Evolutionary conservation across 2,888 invertebrate species (phyloP), one percentile per base, ranked within the genome.

Genomic region (Perithous albicinctus): DNA sequence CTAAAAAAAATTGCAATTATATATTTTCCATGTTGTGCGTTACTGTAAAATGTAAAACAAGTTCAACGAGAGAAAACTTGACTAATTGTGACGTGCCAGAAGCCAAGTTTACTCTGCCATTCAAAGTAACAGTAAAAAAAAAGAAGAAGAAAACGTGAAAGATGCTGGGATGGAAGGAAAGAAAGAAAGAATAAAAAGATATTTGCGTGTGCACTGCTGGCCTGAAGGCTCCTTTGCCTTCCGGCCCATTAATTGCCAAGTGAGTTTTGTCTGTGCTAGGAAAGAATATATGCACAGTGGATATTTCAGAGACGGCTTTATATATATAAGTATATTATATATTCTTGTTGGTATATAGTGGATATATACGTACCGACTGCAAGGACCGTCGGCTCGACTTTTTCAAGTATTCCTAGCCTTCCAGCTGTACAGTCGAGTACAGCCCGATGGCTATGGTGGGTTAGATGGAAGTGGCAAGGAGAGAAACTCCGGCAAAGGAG

Each of bases 211-310:
- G 38, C 48, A 38, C 54, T 54, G 38, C 15, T 69, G 23, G 69
- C 69, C 69, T 38, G 4, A 54, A 38, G 38, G 66, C 38, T 66
- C 15, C 29, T 41, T 41, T 35, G 43, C 56, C 38, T 61, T 59
- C 70, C 29, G 38, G 20, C 48, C 56, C 70, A 67, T 76, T 75
- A 75, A 76, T 80, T 46, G 69, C 38, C 69, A 38, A 74, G 69
- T 54, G 75, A 80, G 67, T 76, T 56, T 76, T 56, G 26, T 35
- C 51, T 54, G 29, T 32, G 38, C 69, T 12, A 41, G 12, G 41
- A 43, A 35, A 66, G 56, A 66, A 63, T 26, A 54, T 18, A 56
- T 10, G 6, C 23, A 20, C 26, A 78, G 10, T 10, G 10, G 12
- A 69, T 23, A 69, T n/a, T 10, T 10, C 51, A 54, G 32, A 1